phyloP scores from a whole-genome alignment of 2,888 invertebrate genomes.

The Latrodectus hesperus region DNA sequence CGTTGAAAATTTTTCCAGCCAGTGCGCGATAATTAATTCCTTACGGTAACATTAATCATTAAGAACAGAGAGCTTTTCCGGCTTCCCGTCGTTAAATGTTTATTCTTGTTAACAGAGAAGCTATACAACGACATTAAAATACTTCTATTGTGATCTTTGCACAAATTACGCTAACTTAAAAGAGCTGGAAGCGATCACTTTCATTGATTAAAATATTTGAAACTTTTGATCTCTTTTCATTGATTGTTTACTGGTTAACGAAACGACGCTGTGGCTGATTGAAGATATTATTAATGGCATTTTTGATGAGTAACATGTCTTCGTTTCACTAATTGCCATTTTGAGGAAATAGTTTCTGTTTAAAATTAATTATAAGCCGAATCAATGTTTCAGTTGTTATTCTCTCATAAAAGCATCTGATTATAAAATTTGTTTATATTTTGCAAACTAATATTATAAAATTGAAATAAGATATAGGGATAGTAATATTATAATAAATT shows the following conservation, averaged over 20 bases:
- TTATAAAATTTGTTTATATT: no score
- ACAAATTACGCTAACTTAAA: neutral
- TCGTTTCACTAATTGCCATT: no score
- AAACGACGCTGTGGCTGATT: neutral
- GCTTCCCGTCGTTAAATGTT: conserved; percentile 10
- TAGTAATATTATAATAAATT: no score
- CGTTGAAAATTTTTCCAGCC: conserved; percentile 58
- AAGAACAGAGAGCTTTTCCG: conserved; percentile 7
- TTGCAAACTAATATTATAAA: no score
- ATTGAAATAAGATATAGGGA: no score
- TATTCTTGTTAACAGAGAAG: conserved; percentile 29
- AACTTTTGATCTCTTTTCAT: neutral
- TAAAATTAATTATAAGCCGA: no score
- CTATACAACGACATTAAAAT: neutral
- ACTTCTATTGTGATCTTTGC: neutral
- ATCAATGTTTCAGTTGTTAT: no score
- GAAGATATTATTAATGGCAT: neutral
- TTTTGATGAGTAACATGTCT: neutral
- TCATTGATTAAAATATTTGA: neutral
- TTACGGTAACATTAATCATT: conserved; percentile 53
- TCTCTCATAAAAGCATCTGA: no score
- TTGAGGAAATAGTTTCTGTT: no score
- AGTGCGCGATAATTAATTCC: conserved; percentile 57
- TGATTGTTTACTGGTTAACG: neutral
- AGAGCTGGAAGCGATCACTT: neutral